phyloP scores from a whole-genome alignment of 2,113 vertebrate genomes.

The Hemicordylus capensis region DNA sequence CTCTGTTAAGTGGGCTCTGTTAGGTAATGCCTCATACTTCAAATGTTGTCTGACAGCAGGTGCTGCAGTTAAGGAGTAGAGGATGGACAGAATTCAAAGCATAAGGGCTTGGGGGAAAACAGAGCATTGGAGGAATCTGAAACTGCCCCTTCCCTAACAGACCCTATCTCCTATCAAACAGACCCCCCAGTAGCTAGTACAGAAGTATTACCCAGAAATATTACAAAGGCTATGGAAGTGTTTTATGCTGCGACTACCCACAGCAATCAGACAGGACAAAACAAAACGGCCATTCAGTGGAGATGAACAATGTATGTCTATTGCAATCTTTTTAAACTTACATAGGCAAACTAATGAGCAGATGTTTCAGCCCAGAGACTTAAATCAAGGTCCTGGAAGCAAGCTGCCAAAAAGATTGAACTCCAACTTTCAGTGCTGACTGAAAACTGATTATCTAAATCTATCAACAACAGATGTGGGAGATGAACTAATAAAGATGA shows the following conservation, averaged over 20 bases:
- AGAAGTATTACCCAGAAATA: not conserved
- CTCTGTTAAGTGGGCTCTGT: not conserved
- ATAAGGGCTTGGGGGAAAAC: not conserved
- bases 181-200: not conserved
- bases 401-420: constrained; percentile 15
- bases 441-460: constrained; percentile 42
- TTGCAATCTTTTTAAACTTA: not conserved
- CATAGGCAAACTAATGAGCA: not conserved
- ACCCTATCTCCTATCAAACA: not conserved
- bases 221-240: not conserved
- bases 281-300: rapidly evolving
- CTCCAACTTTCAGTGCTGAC: not conserved
- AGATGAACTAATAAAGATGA: not conserved
- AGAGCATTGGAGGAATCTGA: not conserved
- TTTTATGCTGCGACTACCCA: not conserved
- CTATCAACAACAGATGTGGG: not conserved
- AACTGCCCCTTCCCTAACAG: not conserved
- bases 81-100: not conserved
- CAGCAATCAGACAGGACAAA: not conserved
- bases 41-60: not conserved
- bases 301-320: not conserved
- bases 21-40: not conserved
- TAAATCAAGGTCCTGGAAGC: constrained; percentile 4
- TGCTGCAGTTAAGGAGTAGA: not conserved
- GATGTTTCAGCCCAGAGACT: not conserved